Evolutionary conservation across 2,797 vertebrate species (phyloP).

Genomic region (Macropus fuliginosus): DNA sequence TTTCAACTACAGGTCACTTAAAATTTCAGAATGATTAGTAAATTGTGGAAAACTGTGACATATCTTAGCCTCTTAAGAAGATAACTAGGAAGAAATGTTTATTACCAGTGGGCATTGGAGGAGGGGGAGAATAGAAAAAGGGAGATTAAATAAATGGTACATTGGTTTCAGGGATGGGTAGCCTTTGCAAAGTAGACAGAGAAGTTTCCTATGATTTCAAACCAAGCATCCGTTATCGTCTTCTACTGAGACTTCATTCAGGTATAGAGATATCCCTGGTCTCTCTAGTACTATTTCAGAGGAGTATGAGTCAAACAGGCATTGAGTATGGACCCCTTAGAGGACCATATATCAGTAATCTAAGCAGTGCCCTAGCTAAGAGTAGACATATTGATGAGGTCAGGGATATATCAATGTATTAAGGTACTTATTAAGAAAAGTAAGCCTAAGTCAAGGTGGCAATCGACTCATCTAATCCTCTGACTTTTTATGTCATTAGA

Average conservation of each 20-base stretch:
- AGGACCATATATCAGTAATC: not conserved
- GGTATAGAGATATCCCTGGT: not conserved
- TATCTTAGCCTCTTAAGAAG: not conserved
- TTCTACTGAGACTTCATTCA: not conserved
- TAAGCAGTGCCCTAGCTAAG: not conserved
- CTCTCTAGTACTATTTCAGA: not conserved
- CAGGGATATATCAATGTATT: not conserved
- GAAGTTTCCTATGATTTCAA: not conserved
- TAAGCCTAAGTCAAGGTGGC: not conserved
- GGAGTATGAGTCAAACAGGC: not conserved
- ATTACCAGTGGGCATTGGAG: not conserved
- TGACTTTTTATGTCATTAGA: not conserved
- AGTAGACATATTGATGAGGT: not conserved
- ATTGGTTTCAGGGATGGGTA: not conserved
- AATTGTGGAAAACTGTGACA: conserved; percentile 31
- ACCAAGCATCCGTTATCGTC: not conserved
- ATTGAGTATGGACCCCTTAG: not conserved
- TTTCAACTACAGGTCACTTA: not conserved
- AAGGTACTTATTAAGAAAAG: not conserved
- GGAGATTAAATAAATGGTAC: not conserved
- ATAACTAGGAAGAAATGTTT: conserved; percentile 14
- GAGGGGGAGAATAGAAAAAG: not conserved
- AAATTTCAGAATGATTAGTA: not conserved
- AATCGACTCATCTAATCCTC: not conserved
- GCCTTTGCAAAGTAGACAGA: not conserved